Base-by-base conservation (phyloP, 1,140 invertebrate species). In the Drosophila serrata region DNA sequence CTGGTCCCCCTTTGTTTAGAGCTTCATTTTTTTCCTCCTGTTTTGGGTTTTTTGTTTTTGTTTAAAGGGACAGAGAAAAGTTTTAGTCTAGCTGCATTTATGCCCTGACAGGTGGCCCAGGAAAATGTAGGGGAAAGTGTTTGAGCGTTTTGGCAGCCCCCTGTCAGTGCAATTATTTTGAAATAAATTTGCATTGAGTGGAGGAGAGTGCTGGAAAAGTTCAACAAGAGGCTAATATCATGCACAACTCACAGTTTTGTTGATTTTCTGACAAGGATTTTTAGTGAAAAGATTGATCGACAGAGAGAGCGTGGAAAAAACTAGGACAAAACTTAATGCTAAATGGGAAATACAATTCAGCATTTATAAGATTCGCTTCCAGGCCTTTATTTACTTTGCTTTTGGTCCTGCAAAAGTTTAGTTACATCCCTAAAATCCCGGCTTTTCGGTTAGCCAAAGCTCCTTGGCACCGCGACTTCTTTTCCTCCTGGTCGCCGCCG, bases 151-250 rank as follows among this genome's bases (percentile, higher is more conserved):
- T 72, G 58, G 35, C 72, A 75, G 6, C 1, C 24, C 4, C 13
- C 27, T 45, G 63, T 46, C 49, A 68, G 40, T 70, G 67, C 68
- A 72, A 72, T 72, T 72, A 72, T 72, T 72, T 72, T 31, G 69
- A 49, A 72, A 72, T 55, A 56, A 72, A 72, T 72, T 72, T 72
- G 69, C 69, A 72, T 72, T 72, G 65, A 29, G 40, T n/a, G 35
- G n/a, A n/a, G n/a, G n/a, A 12, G 40, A 39, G 11, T 19, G 46
- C 35, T 35, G 46, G 35, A 22, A 29, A 70, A 70, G 53, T 63
- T 63, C 15, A 64, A 56, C 62, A 42, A 62, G 53, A 56, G 63
- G 63, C 42, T 42, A 46, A 33, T 68, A 11, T 64, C 62, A 67
- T 55, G 63, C 63, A 33, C 31, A 45, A 48, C 49, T 68, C 33